phyloP scores from a whole-genome alignment of 2,113 vertebrate species.

The Thalassarche chlororhynchos region DNA sequence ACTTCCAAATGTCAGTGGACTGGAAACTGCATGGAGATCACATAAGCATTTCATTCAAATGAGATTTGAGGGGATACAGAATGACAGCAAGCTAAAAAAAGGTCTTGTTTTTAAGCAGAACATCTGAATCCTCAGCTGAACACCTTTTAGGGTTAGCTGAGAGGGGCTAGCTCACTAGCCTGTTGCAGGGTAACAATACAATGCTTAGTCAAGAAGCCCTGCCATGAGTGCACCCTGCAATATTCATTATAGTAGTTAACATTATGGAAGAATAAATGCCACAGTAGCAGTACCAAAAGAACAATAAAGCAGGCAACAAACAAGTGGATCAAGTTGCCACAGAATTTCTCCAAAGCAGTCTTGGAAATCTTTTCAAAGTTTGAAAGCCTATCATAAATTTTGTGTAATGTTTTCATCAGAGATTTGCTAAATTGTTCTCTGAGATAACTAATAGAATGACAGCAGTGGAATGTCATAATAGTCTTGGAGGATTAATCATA shows the following conservation, averaged over 20 bases:
- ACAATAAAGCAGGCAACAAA: background rate
- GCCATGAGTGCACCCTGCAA: background rate
- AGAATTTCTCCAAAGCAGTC: background rate
- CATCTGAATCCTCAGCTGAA: background rate
- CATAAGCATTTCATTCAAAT: background rate
- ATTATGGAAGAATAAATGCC: background rate
- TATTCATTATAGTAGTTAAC: background rate
- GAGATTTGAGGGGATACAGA: background rate
- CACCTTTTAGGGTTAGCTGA: background rate
- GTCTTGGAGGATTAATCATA: background rate
- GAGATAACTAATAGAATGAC: background rate
- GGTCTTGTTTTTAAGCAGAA: background rate
- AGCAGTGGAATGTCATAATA: background rate
- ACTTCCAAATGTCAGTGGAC: background rate
- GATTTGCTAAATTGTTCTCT: background rate
- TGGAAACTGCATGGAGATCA: background rate
- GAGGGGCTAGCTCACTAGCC: background rate
- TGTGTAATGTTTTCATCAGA: background rate
- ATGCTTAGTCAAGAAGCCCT: background rate
- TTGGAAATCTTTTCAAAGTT: background rate
- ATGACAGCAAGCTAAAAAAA: background rate
- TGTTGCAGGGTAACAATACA: background rate
- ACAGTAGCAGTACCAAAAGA: background rate
- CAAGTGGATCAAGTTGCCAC: background rate
- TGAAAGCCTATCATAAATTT: background rate